These are phyloP conservation scores for Tor tambroides DNA, from an alignment of 2,113 vertebrate species.

Conservation along the genomic window DNA sequence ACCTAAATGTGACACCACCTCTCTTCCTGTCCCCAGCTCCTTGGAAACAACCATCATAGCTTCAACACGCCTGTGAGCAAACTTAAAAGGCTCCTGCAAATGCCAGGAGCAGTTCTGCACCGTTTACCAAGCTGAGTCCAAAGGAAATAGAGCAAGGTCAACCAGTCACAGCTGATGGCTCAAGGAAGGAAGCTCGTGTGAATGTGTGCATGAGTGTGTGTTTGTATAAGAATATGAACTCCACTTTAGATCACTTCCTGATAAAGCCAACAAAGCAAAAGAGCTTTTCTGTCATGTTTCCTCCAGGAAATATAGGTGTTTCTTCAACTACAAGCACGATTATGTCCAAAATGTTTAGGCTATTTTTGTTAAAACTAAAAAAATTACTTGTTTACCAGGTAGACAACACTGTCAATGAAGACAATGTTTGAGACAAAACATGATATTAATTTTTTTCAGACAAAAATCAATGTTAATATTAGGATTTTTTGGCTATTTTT, in stretches of 20 bases:
- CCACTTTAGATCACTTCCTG: slow-evolving; percentile 30
- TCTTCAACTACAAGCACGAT: neutral
- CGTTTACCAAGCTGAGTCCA: neutral
- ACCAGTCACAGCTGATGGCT: slow-evolving; percentile 26
- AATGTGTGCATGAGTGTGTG: slow-evolving; percentile 21
- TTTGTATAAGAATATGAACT: slow-evolving; percentile 21
- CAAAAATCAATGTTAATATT: too few species aligned
- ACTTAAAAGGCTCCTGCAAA: slow-evolving; percentile 12
- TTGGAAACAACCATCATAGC: neutral
- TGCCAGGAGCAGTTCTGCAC: neutral
- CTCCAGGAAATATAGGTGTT: neutral
- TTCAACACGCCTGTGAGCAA: neutral
- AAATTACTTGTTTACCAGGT: too few species aligned
- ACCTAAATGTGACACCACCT: neutral
- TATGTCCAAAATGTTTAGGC: too few species aligned
- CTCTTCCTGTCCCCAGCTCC: neutral
- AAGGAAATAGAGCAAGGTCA: slow-evolving; percentile 38
- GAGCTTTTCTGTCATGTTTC: neutral
- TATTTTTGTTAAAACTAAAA: too few species aligned
- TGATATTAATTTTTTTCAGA: too few species aligned
- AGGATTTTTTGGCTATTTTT: too few species aligned
- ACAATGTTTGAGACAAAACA: too few species aligned
- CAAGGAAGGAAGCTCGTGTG: slow-evolving; percentile 39
- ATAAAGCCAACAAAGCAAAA: slow-evolving; percentile 15
- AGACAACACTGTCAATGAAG: too few species aligned